Evolutionary conservation across 1,140 invertebrate species (phyloP).

Genomic region (Belonocnema kinseyi): DNA sequence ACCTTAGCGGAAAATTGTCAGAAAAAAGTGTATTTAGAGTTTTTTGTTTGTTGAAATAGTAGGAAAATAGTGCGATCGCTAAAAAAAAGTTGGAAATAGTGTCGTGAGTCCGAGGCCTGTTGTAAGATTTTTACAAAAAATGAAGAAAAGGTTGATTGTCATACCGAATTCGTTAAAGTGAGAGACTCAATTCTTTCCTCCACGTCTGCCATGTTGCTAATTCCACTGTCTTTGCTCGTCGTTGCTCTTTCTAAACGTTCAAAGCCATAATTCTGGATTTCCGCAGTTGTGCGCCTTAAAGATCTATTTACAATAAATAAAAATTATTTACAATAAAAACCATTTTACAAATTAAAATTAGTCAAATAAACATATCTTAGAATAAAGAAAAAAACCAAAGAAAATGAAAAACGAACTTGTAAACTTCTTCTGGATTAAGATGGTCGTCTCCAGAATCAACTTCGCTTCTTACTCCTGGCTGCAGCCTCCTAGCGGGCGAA

Average conservation of each 20-base stretch:
- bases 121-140: too few species aligned
- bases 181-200: slow-evolving; percentile 78
- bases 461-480: slow-evolving; percentile 57
- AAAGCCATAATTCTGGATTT: slow-evolving; percentile 93
- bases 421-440: slow-evolving; percentile 90
- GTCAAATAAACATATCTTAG: too few species aligned
- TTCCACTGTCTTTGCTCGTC: slow-evolving; percentile 92
- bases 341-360: too few species aligned
- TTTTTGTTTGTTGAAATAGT: too few species aligned
- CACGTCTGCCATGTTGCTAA: slow-evolving; percentile 86
- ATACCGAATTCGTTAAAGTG: slow-evolving; percentile 70
- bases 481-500: slow-evolving; percentile 66
- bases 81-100: too few species aligned
- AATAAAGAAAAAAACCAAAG: not conserved
- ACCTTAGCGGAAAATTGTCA: too few species aligned
- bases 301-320: slow-evolving; percentile 75
- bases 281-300: slow-evolving; percentile 91
- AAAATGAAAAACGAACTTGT: slow-evolving; percentile 75
- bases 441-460: slow-evolving; percentile 79
- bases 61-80: too few species aligned
- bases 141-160: not conserved
- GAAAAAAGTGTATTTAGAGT: too few species aligned
- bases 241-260: slow-evolving; percentile 85
- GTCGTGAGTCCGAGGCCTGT: too few species aligned
- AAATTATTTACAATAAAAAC: slow-evolving; percentile 32